Base-by-base conservation (phyloP, 2,113 vertebrate species). In the Marmota flaviventris region DNA sequence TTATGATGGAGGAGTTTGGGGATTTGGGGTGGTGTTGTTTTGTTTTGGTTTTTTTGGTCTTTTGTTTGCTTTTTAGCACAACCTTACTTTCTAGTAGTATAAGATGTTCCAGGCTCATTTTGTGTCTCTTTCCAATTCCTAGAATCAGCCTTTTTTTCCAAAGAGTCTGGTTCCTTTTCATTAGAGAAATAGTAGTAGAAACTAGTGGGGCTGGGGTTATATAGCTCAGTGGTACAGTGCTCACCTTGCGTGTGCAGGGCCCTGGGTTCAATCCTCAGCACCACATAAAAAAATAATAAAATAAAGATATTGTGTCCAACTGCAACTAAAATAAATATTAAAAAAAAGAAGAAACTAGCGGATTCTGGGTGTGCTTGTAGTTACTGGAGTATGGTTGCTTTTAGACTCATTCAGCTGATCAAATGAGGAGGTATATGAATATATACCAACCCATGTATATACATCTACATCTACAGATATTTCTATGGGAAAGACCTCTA, bases 71-170 rank as follows among this genome's bases (percentile, higher is more conserved):
- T 61, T n/a, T 22, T 20, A 83, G 11, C 69, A 10, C 3, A 83
- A 65, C 29, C 13, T 93, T 81, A 56, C 20, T 81, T 85, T 48
- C 56, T 95, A 42, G n/a, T 14, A 86, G 13, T 85, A 8, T 63
- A 63, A 42, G 29, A 63, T 77, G n/a, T 48, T 56, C 20, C 4
- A 77, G 39, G 51, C 42, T 93, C 13, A 73, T 76, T n/a, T 89
- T 85, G 32, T 76, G 14, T 93, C 37, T 85, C 37, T 79, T 51
- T 53, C 58, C 37, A 11, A 61, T n/a, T 56, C n/a, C 58, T 76
- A 89, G 58, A 63, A 85, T 48, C 92, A 89, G 65, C n/a, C 84
- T 75, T 76, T 96, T 96, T 96, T 48, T 61, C 39, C 39, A 75
- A 58, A 11, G 16, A 86, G 7, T 58, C 42, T 89, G 37, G 17